Percentiles rank a stretch among this genome's conserved stretches.
These are phyloP conservation scores for Salticus scenicus DNA, from an alignment of 2,888 invertebrate genomes.

Conservation along the genomic window DNA sequence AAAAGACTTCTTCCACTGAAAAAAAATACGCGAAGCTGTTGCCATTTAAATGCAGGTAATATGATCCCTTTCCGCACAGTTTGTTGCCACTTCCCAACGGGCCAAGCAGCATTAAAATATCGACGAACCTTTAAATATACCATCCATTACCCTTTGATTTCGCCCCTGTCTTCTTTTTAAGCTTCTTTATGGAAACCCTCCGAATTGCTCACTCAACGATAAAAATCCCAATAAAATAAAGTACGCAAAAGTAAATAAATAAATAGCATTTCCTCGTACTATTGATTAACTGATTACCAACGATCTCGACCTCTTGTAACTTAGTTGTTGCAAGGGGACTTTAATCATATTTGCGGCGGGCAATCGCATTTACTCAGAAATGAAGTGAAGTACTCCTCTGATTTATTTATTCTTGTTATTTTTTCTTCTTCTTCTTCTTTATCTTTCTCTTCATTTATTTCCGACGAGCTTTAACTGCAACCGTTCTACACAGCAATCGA, in stretches of 20 bases:
- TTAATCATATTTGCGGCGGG: constrained; percentile 65
- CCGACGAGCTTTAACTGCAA: constrained; percentile 40
- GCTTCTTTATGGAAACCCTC: constrained; percentile 30
- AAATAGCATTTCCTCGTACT: constrained; percentile 46
- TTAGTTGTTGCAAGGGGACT: constrained; percentile 53
- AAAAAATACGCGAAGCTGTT: constrained; percentile 7
- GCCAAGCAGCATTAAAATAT: background rate
- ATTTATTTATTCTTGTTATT: constrained; percentile 51
- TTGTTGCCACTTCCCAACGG: background rate
- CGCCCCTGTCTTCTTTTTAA: constrained; percentile 32
- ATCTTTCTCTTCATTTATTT: constrained; percentile 19
- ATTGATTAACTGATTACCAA: constrained; percentile 69
- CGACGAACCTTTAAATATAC: constrained; percentile 42
- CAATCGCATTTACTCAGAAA: constrained; percentile 56
- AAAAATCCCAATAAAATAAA: constrained; percentile 63
- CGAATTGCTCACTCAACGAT: constrained; percentile 59
- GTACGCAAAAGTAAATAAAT: constrained; percentile 55
- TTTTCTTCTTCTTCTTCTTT: constrained; percentile 4
- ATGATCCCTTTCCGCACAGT: constrained; percentile 25
- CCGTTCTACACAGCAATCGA: constrained; percentile 32
- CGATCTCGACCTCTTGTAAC: constrained; percentile 12
- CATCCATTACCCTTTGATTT: constrained; percentile 60
- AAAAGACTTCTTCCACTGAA: background rate
- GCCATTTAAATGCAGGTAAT: constrained; percentile 30
- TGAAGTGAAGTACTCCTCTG: constrained; percentile 50